A percentile compares a stretch with the other conserved stretches of the same genome.
Evolutionary conservation across 2,888 invertebrate species (phyloP).

Genomic region (Heteromyza rotundicornis): DNA sequence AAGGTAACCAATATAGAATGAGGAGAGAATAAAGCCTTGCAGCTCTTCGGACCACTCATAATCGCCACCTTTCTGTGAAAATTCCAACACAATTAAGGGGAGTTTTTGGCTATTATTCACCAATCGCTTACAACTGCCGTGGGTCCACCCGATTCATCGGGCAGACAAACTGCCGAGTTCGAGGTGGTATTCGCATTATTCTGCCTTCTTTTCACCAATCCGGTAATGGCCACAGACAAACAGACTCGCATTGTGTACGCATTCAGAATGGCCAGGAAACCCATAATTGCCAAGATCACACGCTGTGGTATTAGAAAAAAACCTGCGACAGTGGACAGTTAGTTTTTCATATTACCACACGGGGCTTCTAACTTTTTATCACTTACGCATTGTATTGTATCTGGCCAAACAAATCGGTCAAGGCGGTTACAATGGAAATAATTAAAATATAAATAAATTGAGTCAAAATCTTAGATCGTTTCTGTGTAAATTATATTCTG

Average conservation of each 20-base stretch:
- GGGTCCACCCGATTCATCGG: background rate
- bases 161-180: background rate
- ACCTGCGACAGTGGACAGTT: too few relatives aligned
- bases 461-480: too few relatives aligned
- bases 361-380: too few relatives aligned
- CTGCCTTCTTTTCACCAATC: conserved; percentile 53
- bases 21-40: conserved; percentile 75
- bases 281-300: conserved; percentile 71
- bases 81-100: too few relatives aligned
- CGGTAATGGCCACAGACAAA: conserved; percentile 71
- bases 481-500: too few relatives aligned
- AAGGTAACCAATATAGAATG: conserved; percentile 84
- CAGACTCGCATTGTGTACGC: conserved; percentile 75
- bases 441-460: too few relatives aligned
- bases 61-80: conserved; percentile 42
- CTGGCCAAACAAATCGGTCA: too few relatives aligned
- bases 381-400: too few relatives aligned
- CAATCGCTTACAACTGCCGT: too few relatives aligned
- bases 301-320: conserved; percentile 72
- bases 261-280: conserved; percentile 70
- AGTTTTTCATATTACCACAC: too few relatives aligned
- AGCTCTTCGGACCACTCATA: conserved; percentile 72
- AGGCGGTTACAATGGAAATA: too few relatives aligned
- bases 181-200: conserved; percentile 16
- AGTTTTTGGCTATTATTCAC: too few relatives aligned